These are phyloP conservation scores for Acleris emargana DNA, from an alignment of 2,888 invertebrate genomes.

Conservation along the genomic window DNA sequence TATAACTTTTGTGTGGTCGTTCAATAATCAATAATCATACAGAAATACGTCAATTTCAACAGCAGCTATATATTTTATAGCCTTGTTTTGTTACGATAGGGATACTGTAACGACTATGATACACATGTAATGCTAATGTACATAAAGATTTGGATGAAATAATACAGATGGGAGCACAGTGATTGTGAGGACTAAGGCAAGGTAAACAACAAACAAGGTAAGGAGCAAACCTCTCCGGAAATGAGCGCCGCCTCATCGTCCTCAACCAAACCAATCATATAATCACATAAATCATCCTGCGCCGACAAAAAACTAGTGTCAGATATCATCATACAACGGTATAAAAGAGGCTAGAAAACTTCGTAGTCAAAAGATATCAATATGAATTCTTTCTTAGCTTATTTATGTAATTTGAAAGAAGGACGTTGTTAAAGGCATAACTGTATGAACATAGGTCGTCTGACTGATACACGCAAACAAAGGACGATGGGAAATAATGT, in stretches of 20 bases:
- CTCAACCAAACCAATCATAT: conserved; percentile 84
- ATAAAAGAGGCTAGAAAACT: not conserved
- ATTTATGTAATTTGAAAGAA: no score
- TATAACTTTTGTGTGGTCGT: no score
- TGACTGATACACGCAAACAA: no score
- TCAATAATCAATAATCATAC: no score
- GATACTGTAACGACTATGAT: not conserved
- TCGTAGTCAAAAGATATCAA: not conserved
- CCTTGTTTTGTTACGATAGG: no score
- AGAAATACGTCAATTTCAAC: no score
- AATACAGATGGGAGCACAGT: conserved; percentile 43
- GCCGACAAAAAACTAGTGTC: conserved; percentile 69
- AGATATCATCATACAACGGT: conserved; percentile 40
- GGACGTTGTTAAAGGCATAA: no score
- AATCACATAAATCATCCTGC: conserved; percentile 84
- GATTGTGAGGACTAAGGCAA: conserved; percentile 15
- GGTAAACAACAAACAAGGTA: conserved; percentile 33
- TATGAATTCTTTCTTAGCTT: not conserved
- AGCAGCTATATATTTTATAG: no score
- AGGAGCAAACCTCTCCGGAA: conserved; percentile 75
- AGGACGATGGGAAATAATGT: no score
- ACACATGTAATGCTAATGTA: conserved; percentile 5
- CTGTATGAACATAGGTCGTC: no score
- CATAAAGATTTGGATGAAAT: conserved; percentile 30
- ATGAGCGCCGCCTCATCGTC: conserved; percentile 82